Conservation (phyloP, 2,888 invertebrate genomes). For the Brachypalpus laphriformis region DNA sequence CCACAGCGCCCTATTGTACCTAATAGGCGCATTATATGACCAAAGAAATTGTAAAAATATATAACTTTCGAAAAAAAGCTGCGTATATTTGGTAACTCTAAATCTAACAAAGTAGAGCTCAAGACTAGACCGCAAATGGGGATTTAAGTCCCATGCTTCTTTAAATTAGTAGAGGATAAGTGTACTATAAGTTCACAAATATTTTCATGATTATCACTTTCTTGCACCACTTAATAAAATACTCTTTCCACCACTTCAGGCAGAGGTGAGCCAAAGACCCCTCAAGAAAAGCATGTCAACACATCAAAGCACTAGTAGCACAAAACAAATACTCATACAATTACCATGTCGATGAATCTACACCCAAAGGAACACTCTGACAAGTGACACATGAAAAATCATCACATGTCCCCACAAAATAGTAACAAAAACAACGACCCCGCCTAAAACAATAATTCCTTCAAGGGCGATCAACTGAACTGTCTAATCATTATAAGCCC, state of each 20-base stretch:
- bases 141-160: no score
- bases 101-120: no score
- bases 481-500: constrained; percentile 10
- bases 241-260: not conserved
- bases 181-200: no score
- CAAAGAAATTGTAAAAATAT: no score
- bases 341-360: constrained; percentile 17
- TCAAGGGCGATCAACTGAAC: not conserved
- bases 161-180: no score
- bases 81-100: no score
- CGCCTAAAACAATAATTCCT: not conserved
- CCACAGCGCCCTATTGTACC: no score
- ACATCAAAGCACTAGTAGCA: constrained; percentile 7
- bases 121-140: no score
- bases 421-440: constrained; percentile 4
- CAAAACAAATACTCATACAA: constrained; percentile 29
- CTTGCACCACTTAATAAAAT: no score
- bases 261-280: not conserved
- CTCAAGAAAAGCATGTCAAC: constrained; percentile 14
- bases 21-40: no score
- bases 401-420: constrained; percentile 8
- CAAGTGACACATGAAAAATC: constrained; percentile 38
- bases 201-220: no score
- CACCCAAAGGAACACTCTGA: not conserved
- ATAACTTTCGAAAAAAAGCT: no score